A percentile compares a stretch with the other conserved stretches of the same genome.
These are phyloP conservation scores for Sarotherodon lohbergeri DNA, from an alignment of 2,113 vertebrate species.

Conservation along the genomic window DNA sequence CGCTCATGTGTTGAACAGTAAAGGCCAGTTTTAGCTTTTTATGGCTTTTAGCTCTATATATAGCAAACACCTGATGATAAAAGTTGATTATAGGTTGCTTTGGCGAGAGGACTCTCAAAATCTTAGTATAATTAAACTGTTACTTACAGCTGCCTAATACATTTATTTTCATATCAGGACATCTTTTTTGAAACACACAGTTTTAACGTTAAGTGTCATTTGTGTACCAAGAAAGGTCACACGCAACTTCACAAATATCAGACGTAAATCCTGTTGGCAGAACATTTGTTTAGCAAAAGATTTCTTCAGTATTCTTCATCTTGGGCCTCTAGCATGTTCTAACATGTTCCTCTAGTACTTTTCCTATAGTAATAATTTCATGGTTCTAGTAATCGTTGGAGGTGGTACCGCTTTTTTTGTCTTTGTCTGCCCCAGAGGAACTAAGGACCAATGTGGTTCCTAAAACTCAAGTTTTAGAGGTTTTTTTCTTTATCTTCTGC, in stretches of 20 bases:
- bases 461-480: background rate
- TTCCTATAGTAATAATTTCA: background rate
- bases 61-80: background rate
- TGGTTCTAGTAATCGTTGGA: background rate
- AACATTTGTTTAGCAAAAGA: background rate
- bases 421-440: rapidly evolving
- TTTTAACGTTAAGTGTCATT: background rate
- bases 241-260: background rate
- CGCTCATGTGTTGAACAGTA: background rate
- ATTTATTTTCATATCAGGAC: background rate
- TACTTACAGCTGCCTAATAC: background rate
- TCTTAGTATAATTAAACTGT: background rate
- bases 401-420: rapidly evolving
- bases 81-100: background rate
- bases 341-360: background rate
- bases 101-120: background rate
- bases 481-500: background rate
- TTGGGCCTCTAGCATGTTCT: background rate
- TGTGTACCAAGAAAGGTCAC: background rate
- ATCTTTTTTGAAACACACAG: background rate
- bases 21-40: background rate
- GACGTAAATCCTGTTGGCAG: background rate
- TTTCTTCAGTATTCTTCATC: background rate
- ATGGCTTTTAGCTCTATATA: background rate
- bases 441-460: background rate